Base-by-base conservation (phyloP, 2,797 vertebrate genomes). In the Chloroceryle inda region DNA sequence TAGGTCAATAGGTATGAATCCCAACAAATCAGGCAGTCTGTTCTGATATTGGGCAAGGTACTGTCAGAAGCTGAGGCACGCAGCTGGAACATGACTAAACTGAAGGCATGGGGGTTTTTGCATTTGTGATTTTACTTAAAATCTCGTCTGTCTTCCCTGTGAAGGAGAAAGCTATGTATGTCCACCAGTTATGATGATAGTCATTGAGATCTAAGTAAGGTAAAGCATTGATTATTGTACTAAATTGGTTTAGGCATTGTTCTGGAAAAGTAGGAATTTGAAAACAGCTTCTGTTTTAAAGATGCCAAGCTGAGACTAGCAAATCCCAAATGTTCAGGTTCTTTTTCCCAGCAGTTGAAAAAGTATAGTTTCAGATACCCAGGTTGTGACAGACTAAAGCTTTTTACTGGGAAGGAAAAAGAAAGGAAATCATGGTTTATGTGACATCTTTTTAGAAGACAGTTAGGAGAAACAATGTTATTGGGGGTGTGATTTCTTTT, bases 271-370 rank as follows among this genome's bases (percentile, higher is more conserved):
- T 11, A 40, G 40, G 44, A 78, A 64, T 56, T 85, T 45, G 40
- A 95, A 95, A 91, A 69, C 15, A 64, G 37, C 45, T 93, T 77
- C 61, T 94, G 6, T 86, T 91, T 76, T 66, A 61, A 80, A 82
- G 50, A 58, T 11, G 3, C 37, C 71, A 47, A 96, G 38, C 35
- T 0, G 3, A 85, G 58, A 49, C 18, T 59, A 74, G 55, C 22
- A 91, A 69, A 75, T 89, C 66, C 63, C n/a, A 69, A 79, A 69
- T 56, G 24, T 50, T 88, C 5, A 7, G 14, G 5, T 47, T 56
- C 58, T 52, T 81, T 72, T 81, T 72, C 45, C 37, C 26, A 75
- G 31, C 2, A 1, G 23, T 58, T 63, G 64, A 77, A 68, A 85
- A 85, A 61, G 33, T n/a, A 16, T 16, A 38, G 14, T 63, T 84